Conservation (phyloP, 2,113 vertebrate species). For the Antidorcas marsupialis region DNA sequence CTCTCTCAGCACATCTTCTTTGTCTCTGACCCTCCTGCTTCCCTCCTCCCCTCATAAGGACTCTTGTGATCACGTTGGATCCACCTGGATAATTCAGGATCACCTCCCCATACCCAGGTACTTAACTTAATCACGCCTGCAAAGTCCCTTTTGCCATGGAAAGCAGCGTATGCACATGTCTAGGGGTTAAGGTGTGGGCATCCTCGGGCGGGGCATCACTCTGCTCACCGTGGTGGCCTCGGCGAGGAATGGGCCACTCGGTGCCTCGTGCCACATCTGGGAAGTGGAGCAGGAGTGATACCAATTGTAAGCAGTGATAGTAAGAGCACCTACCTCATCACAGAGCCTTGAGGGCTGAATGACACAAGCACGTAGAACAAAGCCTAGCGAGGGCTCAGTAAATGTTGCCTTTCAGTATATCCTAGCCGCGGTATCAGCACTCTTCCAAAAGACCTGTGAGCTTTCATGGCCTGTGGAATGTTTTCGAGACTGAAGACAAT, state of each 20-base stretch:
- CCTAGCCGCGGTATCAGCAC: background rate
- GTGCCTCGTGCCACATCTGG: background rate
- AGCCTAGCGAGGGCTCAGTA: fast-evolving
- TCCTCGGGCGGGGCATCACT: no score
- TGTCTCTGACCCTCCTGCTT: background rate
- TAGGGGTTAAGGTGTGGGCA: background rate
- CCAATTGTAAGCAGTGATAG: background rate
- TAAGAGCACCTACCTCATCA: background rate
- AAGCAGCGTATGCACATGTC: background rate
- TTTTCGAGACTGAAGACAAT: background rate
- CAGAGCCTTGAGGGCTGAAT: background rate
- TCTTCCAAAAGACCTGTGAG: background rate
- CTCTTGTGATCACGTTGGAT: no score
- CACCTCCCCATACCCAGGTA: background rate
- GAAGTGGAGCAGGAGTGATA: background rate
- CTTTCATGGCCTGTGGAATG: background rate
- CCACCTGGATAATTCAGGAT: background rate
- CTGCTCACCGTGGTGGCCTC: no score
- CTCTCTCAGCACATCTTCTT: background rate
- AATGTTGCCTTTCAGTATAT: background rate
- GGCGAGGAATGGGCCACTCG: background rate
- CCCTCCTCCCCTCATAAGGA: background rate
- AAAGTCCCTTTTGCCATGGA: background rate
- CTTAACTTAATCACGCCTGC: no score
- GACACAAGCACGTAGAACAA: fast-evolving